phyloP scores from a whole-genome alignment of 2,888 invertebrate genomes.

The Drosophila histrio region DNA sequence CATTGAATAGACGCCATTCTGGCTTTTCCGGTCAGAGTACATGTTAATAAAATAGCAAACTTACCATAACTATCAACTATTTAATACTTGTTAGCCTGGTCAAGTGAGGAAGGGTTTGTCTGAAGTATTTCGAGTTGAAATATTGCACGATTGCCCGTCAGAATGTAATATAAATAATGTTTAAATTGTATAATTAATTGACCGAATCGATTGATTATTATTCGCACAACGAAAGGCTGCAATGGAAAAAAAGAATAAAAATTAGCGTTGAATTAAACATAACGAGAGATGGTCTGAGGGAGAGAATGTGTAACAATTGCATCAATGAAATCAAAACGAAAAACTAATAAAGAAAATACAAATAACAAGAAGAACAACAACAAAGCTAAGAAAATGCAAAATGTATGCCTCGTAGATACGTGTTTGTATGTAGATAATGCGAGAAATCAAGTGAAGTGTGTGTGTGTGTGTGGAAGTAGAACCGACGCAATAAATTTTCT shows the following conservation, averaged over 20 bases:
- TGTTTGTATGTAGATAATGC: slow-evolving; percentile 19
- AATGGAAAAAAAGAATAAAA: slow-evolving; percentile 24
- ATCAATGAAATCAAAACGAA: slow-evolving; percentile 60
- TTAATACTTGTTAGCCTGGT: neutral
- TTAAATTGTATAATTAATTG: slow-evolving; percentile 30
- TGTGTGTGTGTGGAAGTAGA: slow-evolving; percentile 33
- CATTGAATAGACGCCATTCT: neutral
- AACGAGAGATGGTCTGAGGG: neutral
- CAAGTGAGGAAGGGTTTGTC: neutral
- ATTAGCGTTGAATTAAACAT: slow-evolving; percentile 11
- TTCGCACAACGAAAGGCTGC: slow-evolving; percentile 27
- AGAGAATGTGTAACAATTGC: slow-evolving; percentile 19
- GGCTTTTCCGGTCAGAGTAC: neutral
- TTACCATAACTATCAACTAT: slow-evolving; percentile 5
- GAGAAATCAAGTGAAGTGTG: slow-evolving; percentile 37
- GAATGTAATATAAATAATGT: slow-evolving; percentile 20
- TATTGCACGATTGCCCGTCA: slow-evolving; percentile 30
- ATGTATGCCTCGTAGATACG: slow-evolving; percentile 54
- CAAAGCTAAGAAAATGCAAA: slow-evolving; percentile 20
- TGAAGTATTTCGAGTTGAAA: slow-evolving; percentile 2
- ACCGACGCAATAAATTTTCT: slow-evolving; percentile 73
- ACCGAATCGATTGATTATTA: slow-evolving; percentile 39
- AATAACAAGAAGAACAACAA: slow-evolving; percentile 32
- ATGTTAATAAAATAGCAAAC: slow-evolving; percentile 6
- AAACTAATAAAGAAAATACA: slow-evolving; percentile 44